Base-by-base conservation (phyloP, 2,113 vertebrate genomes). In the Urocitellus parryii region DNA sequence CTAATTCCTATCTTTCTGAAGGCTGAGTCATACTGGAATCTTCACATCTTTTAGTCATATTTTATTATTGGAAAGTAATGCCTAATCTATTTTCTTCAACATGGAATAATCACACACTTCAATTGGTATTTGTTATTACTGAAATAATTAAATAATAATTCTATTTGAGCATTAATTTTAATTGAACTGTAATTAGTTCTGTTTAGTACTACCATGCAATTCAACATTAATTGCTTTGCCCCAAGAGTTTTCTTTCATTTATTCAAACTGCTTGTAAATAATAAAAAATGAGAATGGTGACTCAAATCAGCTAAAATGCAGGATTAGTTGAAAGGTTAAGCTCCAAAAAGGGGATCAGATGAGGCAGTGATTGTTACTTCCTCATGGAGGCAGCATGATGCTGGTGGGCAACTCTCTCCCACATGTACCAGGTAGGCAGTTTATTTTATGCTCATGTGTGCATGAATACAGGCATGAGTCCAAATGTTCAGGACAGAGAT, bases 71-170 rank as follows among this genome's bases (percentile, higher is more conserved):
- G 27, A 81, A 95, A 58, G 1, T 27, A 88, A n/a, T 3, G 74
- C 4, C 53, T 91, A 80, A 67, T 39, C 14, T 77, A 39, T 84
- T 85, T 95, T 93, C 34, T 88, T 95, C 81, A 63, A 24, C 51
- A 82, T 48, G 42, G 96, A 87, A 82, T 80, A 72, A 84, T 90
- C 14, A 68, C 32, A 81, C 2, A 73, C 91, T 95, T 95, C 82
- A 91, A 85, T 24, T 86, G 34, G 29, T 90, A 96, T 84, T 95
- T 96, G 48, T 95, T 97, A 51, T 91, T 95, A 92, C 37, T 97
- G 37, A 91, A 97, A 93, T 79, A 96, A 94, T 92, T 94, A 94
- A 97, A 94, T 88, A 27, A 85, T 91, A 83, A 96, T 96, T 94
- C 37, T 93, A 86, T 95, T 94, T 91, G 56, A 95, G 6, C 70